Evolutionary conservation across 2,888 invertebrate genomes (phyloP).

Genomic region (Heliconius aoede): DNA sequence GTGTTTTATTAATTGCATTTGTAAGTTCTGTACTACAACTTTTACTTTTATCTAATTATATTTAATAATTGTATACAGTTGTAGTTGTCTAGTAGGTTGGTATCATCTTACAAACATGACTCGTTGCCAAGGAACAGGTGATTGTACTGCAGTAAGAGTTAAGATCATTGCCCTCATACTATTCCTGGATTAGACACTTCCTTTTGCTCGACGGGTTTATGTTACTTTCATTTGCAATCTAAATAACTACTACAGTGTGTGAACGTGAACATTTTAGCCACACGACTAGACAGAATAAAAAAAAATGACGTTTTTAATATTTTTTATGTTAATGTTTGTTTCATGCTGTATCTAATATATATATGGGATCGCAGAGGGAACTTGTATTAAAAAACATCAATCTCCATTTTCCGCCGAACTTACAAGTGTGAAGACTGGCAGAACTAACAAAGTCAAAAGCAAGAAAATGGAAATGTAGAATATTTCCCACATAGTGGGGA

Average conservation of each 20-base stretch:
- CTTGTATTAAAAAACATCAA: not conserved
- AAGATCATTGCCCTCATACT: conserved; percentile 70
- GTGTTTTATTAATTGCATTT: conserved; percentile 23
- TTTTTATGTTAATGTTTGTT: not conserved
- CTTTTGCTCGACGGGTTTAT: conserved; percentile 34
- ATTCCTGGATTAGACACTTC: conserved; percentile 70
- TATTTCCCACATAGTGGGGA: too few relatives aligned
- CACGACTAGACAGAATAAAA: not conserved
- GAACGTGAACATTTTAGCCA: not conserved
- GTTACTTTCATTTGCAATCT: conserved; percentile 19
- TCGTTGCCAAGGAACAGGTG: conserved; percentile 77
- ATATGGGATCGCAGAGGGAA: too few relatives aligned
- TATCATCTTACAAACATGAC: conserved; percentile 67
- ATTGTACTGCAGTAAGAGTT: conserved; percentile 64
- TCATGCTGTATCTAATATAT: not conserved
- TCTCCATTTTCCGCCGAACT: not conserved
- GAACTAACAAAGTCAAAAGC: too few relatives aligned
- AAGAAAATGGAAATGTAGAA: too few relatives aligned
- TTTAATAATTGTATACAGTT: conserved; percentile 15
- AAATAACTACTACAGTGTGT: not conserved
- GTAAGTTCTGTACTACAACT: too few relatives aligned
- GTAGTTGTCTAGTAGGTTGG: conserved; percentile 35
- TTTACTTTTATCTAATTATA: not conserved
- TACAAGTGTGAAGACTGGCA: not conserved
- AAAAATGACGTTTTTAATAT: too few relatives aligned